Base-by-base conservation (phyloP, 2,113 vertebrate genomes). In the Macquaria australasica region DNA sequence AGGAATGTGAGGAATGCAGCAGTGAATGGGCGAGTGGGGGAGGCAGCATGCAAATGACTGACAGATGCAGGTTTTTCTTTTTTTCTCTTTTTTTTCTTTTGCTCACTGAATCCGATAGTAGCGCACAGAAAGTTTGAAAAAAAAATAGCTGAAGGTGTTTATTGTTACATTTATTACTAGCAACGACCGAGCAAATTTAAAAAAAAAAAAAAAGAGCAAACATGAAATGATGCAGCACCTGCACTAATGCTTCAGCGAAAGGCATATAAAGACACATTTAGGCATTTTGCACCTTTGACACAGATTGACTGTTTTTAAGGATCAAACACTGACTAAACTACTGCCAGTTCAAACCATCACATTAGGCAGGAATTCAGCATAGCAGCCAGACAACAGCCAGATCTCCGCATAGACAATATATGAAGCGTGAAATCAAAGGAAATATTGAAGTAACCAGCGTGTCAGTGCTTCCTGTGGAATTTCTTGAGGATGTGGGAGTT, bases 1-100 rank as follows among this genome's bases (percentile, higher is more conserved):
- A 89, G 69, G 93, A 87, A 94, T 94, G 87, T 39, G 73, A 89
- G 3, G 91, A 91, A 93, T 93, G 91, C 68, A 73, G 60, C 75
- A 8, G 41, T 66, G 89, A 87, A 84, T 74, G 68, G 76, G 31
- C 20, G 20, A 75, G 41, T 0, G 81, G 64, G 73, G 60, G 83
- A 34, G 67, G 77, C 21, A 3, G 77, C 48, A 85, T 79, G 55
- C 53, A 80, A 72, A 28, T 67, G 48, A 73, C 37, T 71, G 81
- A 68, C 34, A 5, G 41, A 43, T 45, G 21, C 50, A 81, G 50
- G 37, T 59, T 82, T 9, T 73, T n/a, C 0, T 12, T 41, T 28
- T 53, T 39, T n/a, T n/a, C n/a, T n/a, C n/a, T n/a, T n/a, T 11
- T 16, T 48, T 66, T 50, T 31, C 28, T 31, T 31, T 31, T 18